A percentile compares a stretch with the other conserved stretches of the same genome.
Evolutionary conservation across 2,797 vertebrate species (phyloP).

Genomic region (Oceanodroma leucorhoa): DNA sequence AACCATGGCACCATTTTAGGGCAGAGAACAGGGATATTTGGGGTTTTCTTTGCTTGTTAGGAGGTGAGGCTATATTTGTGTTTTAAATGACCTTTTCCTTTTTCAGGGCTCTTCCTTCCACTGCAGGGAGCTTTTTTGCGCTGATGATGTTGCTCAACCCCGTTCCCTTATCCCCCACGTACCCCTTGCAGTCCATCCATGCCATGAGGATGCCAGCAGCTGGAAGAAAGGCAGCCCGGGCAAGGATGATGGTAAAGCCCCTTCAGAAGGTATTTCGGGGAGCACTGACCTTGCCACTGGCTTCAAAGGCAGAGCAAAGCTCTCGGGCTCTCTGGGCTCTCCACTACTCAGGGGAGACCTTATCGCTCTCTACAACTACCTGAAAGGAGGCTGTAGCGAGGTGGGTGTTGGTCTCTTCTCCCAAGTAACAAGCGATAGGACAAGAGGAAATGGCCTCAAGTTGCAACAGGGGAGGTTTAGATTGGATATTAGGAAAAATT

Average conservation of each 20-base stretch:
- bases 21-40: background rate
- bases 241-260: background rate
- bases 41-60: background rate
- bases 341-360: too few relatives aligned
- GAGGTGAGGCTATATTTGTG: background rate
- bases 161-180: accelerated
- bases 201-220: background rate
- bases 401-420: too few relatives aligned
- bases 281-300: background rate
- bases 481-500: too few relatives aligned
- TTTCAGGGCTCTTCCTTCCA: background rate
- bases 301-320: background rate
- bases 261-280: background rate
- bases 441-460: too few relatives aligned
- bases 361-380: too few relatives aligned
- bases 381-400: too few relatives aligned
- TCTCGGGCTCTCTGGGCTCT: background rate
- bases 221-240: background rate
- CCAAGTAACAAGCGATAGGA: too few relatives aligned
- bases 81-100: background rate
- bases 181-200: too few relatives aligned
- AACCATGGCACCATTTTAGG: accelerated
- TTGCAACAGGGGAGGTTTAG: too few relatives aligned
- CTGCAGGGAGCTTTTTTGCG: background rate
- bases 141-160: background rate